Conservation (phyloP, 2,113 vertebrate species). For the Thamnophis sirtalis region DNA sequence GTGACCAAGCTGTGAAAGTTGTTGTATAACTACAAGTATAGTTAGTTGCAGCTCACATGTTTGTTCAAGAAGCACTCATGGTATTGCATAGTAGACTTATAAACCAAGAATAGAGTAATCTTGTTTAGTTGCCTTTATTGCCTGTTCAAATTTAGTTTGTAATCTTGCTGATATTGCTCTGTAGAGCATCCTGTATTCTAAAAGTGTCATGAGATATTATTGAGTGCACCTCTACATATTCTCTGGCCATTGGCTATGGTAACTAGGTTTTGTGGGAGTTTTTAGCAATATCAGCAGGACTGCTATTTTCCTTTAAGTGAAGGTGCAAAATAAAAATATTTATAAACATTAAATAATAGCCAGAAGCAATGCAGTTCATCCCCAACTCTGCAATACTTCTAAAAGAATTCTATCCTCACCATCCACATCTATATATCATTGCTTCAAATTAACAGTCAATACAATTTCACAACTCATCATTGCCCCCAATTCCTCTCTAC, state of each 20-base stretch:
- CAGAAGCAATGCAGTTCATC: neutral
- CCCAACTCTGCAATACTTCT: neutral
- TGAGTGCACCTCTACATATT: neutral
- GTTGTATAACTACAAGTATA: neutral
- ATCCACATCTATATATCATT: no score
- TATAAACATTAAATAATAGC: neutral
- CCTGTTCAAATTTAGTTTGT: neutral
- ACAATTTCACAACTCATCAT: neutral
- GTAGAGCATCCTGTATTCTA: neutral
- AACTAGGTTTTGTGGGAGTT: neutral
- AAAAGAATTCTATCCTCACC: neutral
- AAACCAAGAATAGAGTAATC: neutral
- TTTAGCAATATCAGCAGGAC: neutral
- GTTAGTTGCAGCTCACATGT: neutral
- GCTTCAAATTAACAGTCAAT: neutral
- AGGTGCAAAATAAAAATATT: neutral
- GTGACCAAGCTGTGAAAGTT: neutral
- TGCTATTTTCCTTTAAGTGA: neutral
- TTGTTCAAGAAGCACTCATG: neutral
- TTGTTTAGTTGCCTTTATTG: no score
- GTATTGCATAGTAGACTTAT: neutral
- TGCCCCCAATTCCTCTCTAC: neutral
- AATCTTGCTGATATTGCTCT: neutral
- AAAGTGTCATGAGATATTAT: neutral
- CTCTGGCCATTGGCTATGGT: neutral